Percentiles rank a stretch among this genome's conserved stretches.
Conservation (phyloP, 2,797 vertebrate species). For the Potorous gilbertii region DNA sequence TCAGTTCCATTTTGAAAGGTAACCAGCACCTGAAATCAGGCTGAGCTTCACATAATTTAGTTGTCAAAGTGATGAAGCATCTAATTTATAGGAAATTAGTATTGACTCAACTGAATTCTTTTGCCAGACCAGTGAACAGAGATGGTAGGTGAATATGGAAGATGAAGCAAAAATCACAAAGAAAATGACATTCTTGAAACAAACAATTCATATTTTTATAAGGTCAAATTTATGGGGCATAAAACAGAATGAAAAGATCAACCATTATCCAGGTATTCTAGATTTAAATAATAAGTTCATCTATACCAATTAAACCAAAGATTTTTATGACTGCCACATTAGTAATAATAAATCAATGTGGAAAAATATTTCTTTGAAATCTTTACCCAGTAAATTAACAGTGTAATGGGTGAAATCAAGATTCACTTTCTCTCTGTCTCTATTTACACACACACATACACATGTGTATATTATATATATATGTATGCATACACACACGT, state of each 20-base stretch:
- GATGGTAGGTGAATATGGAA: conserved; percentile 2
- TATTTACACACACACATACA: neutral
- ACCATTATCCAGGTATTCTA: neutral
- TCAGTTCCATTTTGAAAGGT: conserved; percentile 32
- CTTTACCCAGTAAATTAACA: conserved; percentile 6
- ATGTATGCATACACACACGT: too few species aligned
- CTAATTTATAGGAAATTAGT: conserved; percentile 55
- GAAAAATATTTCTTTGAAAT: conserved; percentile 1
- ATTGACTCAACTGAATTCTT: conserved; percentile 39
- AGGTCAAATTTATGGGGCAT: neutral
- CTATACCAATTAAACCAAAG: neutral
- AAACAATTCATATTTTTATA: neutral
- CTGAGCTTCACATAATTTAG: conserved; percentile 58
- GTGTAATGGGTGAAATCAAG: conserved; percentile 29
- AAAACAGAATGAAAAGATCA: conserved; percentile 16
- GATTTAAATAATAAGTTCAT: conserved; percentile 32
- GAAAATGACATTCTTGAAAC: neutral
- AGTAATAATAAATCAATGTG: neutral
- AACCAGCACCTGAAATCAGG: conserved; percentile 34
- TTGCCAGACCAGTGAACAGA: conserved; percentile 9
- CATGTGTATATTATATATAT: neutral
- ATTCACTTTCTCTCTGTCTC: conserved; percentile 3
- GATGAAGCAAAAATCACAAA: conserved; percentile 40
- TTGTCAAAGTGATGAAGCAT: conserved; percentile 26
- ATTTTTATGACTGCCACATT: conserved; percentile 32